These are phyloP conservation scores for Ptychochromis oligacanthus DNA, from an alignment of 2,113 vertebrate species.

Conservation along the genomic window DNA sequence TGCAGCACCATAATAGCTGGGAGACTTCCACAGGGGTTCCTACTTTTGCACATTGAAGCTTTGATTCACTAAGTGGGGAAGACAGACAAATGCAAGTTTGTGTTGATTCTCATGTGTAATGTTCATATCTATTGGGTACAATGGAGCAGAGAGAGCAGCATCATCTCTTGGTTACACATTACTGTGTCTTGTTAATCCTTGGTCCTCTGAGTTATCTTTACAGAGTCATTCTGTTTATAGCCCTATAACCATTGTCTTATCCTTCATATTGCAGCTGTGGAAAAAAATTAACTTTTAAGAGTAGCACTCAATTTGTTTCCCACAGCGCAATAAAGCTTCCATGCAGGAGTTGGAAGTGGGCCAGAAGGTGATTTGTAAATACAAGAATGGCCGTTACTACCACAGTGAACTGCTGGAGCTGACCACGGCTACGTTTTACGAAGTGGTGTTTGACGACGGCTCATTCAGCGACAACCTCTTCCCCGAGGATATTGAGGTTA, in stretches of 20 bases:
- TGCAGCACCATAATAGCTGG: not conserved
- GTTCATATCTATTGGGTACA: not conserved
- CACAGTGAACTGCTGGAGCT: conserved; percentile 93
- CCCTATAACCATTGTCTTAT: not conserved
- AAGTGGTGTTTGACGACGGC: conserved; percentile 96
- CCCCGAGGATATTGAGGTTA: conserved; percentile 96
- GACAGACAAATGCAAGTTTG: not conserved
- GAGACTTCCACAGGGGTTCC: not conserved
- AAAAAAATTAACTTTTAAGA: not conserved
- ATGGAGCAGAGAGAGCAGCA: not conserved
- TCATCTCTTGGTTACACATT: not conserved
- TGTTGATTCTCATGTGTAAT: not conserved
- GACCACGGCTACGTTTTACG: conserved; percentile 94
- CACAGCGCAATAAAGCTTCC: conserved; percentile 83
- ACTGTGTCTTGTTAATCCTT: not conserved
- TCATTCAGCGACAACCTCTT: conserved; percentile 98
- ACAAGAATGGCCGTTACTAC: conserved; percentile 95
- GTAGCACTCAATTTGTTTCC: not conserved
- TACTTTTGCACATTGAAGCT: not conserved
- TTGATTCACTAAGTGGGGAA: not conserved
- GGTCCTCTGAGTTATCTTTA: not conserved
- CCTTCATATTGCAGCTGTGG: too few relatives aligned
- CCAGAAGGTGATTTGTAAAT: conserved; percentile 94
- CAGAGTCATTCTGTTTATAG: not conserved
- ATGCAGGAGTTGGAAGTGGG: conserved; percentile 86